Conservation (phyloP, 2,888 invertebrate species). For the Phaonia tiefii region DNA sequence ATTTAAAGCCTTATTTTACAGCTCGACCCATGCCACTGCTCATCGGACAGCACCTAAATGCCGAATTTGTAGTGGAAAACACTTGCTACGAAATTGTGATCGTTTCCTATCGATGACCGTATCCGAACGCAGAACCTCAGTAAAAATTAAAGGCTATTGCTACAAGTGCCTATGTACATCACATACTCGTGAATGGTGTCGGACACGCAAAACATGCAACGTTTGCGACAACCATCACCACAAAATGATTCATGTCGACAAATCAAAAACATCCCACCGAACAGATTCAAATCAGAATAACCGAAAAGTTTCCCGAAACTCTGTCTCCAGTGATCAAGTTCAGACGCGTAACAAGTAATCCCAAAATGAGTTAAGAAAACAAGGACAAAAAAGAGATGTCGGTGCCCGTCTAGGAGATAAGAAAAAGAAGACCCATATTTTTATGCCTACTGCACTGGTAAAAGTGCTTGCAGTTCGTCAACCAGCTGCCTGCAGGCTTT, state of each 20-base stretch:
- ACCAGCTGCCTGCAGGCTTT: too few relatives aligned
- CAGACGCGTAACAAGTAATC: too few relatives aligned
- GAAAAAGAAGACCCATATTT: too few relatives aligned
- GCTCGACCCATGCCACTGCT: neutral
- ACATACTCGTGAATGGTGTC: conserved; percentile 1
- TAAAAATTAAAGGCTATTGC: neutral
- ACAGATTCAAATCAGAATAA: too few relatives aligned
- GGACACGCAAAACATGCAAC: neutral
- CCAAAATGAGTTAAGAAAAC: too few relatives aligned
- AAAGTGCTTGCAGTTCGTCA: too few relatives aligned
- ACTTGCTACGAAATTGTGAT: neutral
- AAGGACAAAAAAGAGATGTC: too few relatives aligned
- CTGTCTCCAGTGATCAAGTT: too few relatives aligned
- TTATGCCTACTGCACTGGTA: too few relatives aligned
- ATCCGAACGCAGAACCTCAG: neutral
- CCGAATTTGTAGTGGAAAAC: neutral
- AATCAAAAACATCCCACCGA: too few relatives aligned
- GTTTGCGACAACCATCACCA: neutral
- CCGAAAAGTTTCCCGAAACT: too few relatives aligned
- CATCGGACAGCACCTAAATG: neutral
- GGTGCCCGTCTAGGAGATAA: too few relatives aligned
- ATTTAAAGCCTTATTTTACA: neutral
- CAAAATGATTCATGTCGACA: neutral
- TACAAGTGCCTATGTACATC: neutral
- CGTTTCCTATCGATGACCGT: neutral